A percentile compares a stretch with the other conserved stretches of the same genome.
phyloP scores from a whole-genome alignment of 1,140 invertebrate genomes.

The Cataglyphis hispanica region DNA sequence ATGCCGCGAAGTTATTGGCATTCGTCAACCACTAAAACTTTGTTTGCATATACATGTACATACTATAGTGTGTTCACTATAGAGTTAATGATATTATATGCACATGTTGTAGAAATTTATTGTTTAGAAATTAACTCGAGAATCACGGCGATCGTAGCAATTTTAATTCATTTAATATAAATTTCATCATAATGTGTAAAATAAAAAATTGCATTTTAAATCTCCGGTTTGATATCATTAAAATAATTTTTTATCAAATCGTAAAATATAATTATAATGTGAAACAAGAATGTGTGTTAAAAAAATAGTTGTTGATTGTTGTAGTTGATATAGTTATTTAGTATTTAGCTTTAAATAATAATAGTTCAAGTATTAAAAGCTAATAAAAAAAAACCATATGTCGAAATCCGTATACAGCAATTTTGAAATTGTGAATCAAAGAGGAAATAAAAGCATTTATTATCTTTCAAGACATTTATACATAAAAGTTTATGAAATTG shows the following conservation, averaged over 20 bases:
- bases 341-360: neutral
- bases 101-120: slow-evolving; percentile 38
- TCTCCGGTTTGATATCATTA: neutral
- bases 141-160: neutral
- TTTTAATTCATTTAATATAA: slow-evolving; percentile 1
- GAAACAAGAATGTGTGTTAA: neutral
- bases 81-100: slow-evolving; percentile 51
- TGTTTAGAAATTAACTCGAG: slow-evolving; percentile 51
- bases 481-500: neutral
- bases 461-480: neutral
- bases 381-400: neutral
- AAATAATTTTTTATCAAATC: neutral
- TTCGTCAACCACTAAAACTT: slow-evolving; percentile 56
- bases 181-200: slow-evolving; percentile 12
- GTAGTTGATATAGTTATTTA: too few species aligned
- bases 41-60: neutral
- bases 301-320: neutral
- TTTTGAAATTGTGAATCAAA: neutral
- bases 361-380: neutral
- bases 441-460: neutral
- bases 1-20: slow-evolving; percentile 41
- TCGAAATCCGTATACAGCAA: neutral
- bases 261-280: neutral
- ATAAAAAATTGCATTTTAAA: neutral
- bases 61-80: neutral